Evolutionary conservation across 2,113 vertebrate species (phyloP).

Genomic region (Dinomys branickii): DNA sequence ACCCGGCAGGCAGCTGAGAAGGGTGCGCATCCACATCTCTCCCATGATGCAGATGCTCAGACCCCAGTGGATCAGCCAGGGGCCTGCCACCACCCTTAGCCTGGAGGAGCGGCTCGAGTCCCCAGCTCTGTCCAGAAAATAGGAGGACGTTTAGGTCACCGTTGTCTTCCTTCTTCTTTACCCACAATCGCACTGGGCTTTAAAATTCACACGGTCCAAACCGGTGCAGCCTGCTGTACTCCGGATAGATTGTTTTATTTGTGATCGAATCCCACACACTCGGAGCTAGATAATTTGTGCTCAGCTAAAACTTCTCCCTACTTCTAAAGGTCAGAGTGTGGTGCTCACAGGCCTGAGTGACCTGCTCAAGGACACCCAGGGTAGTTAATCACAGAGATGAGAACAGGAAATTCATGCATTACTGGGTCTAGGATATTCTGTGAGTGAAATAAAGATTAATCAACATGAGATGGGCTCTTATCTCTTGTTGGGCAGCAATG

Average conservation of each 20-base stretch:
- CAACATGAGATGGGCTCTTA: neutral
- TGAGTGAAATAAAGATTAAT: neutral
- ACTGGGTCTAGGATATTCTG: neutral
- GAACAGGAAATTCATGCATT: neutral
- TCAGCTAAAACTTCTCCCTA: neutral
- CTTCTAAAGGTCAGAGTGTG: neutral
- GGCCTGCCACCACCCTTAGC: neutral
- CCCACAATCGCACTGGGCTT: neutral
- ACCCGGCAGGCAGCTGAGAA: neutral
- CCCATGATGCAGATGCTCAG: neutral
- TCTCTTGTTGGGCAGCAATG: neutral
- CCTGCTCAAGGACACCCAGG: neutral
- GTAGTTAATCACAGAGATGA: neutral
- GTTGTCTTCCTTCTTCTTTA: neutral
- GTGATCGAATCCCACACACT: neutral
- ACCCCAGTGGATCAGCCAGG: too few species aligned
- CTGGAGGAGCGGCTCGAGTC: fast-evolving
- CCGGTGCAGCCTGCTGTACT: neutral
- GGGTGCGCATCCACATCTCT: fast-evolving
- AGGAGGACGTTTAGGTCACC: neutral
- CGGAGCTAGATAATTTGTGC: neutral
- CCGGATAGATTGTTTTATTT: neutral
- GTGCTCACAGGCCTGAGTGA: neutral
- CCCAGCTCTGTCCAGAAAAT: neutral
- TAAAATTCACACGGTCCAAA: neutral